Evolutionary conservation across 2,113 vertebrate genomes (phyloP).

Genomic region (Agapornis roseicollis): DNA sequence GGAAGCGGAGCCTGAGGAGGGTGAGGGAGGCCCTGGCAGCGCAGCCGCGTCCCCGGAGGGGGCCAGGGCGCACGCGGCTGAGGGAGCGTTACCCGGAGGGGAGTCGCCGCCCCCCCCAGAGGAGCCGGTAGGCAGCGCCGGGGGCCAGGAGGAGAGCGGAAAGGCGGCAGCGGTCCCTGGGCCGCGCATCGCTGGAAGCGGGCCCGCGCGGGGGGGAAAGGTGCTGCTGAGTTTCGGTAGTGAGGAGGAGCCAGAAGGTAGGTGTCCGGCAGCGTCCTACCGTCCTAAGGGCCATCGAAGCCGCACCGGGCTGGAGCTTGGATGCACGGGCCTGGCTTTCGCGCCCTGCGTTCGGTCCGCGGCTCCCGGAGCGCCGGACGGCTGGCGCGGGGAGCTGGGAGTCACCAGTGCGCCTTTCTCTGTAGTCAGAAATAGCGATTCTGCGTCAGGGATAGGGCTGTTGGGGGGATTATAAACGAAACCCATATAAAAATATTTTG

Average conservation of each 20-base stretch:
- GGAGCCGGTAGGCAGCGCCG: not conserved
- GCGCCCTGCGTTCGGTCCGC: no score
- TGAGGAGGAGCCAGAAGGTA: slow-evolving; percentile 49
- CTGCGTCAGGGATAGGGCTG: fast-evolving
- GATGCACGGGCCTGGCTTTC: no score
- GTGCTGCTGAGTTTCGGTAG: slow-evolving; percentile 35
- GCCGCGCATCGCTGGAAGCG: not conserved
- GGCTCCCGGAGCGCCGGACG: not conserved
- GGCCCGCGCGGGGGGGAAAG: not conserved
- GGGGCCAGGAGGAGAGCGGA: not conserved
- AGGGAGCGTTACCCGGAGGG: not conserved
- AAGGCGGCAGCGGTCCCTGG: not conserved
- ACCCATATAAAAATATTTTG: fast-evolving
- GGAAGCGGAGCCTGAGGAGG: not conserved
- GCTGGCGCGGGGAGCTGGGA: no score
- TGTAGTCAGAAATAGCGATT: fast-evolving
- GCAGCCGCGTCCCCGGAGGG: not conserved
- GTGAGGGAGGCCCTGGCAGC: not conserved
- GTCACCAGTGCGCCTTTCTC: fast-evolving
- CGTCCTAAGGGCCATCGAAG: not conserved
- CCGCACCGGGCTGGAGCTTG: no score
- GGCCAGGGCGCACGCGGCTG: not conserved
- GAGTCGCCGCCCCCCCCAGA: no score
- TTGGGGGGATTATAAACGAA: fast-evolving
- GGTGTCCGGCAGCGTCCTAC: not conserved